These are phyloP conservation scores for Xenops minutus DNA, from an alignment of 2,797 vertebrate species.

Conservation along the genomic window DNA sequence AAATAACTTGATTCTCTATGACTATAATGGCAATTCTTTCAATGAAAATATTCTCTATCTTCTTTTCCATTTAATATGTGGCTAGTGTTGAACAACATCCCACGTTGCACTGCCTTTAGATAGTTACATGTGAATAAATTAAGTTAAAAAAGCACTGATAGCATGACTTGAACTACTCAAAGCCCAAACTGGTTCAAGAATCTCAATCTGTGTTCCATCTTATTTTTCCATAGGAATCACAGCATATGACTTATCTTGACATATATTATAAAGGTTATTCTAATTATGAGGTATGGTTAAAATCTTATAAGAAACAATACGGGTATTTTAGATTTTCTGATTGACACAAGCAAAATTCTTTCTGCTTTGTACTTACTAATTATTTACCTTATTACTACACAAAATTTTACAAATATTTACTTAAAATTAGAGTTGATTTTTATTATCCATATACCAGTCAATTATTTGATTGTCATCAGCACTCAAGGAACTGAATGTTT, in stretches of 20 bases:
- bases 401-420: neutral
- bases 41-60: conserved; percentile 35
- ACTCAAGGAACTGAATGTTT: neutral
- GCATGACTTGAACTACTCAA: neutral
- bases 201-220: neutral
- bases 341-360: neutral
- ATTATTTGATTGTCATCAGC: neutral
- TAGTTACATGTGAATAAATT: conserved; percentile 23
- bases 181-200: neutral
- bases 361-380: neutral
- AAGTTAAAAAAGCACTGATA: neutral
- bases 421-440: neutral
- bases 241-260: neutral
- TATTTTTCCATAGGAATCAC: neutral
- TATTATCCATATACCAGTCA: neutral
- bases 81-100: conserved; percentile 65
- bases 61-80: neutral
- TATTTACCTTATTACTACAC: neutral
- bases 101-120: conserved; percentile 51
- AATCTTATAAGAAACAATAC: neutral
- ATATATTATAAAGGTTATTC: neutral
- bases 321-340: neutral
- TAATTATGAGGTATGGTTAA: neutral
- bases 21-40: conserved; percentile 67
- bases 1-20: neutral